Evolutionary conservation across 2,113 vertebrate species (phyloP).

Genomic region (Opisthocomus hoazin): DNA sequence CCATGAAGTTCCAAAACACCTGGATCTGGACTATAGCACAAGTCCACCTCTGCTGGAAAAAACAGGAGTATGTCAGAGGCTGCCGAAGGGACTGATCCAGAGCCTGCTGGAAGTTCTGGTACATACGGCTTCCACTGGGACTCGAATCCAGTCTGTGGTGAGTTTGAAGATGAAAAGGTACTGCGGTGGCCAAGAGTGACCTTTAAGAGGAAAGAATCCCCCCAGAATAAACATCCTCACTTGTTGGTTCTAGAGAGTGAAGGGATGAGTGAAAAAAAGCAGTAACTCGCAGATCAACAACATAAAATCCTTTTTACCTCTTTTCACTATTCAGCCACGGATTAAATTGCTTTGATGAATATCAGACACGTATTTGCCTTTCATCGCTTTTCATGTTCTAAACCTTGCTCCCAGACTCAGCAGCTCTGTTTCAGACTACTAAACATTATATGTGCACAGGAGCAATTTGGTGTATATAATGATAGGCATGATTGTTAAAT

Average conservation of each 20-base stretch:
- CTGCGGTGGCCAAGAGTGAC: not conserved
- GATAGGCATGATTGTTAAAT: conserved; percentile 26
- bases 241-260: not conserved
- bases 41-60: not conserved
- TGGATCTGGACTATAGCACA: not conserved
- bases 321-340: not conserved
- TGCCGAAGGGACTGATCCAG: not conserved
- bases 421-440: conserved; percentile 15
- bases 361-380: conserved; percentile 18
- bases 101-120: not conserved
- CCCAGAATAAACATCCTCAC: not conserved
- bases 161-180: not conserved
- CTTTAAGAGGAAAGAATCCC: not conserved
- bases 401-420: not conserved
- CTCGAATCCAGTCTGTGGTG: not conserved
- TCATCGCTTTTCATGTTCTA: conserved; percentile 19
- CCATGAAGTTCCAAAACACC: not conserved
- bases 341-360: conserved; percentile 37
- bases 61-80: not conserved
- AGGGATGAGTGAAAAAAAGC: not conserved
- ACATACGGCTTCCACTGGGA: not conserved
- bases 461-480: conserved; percentile 21
- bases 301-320: not conserved
- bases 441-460: not conserved
- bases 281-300: not conserved